A percentile compares a stretch with the other conserved stretches of the same genome.
Conservation (phyloP, 1,140 invertebrate species). For the Chlorops oryzae region DNA sequence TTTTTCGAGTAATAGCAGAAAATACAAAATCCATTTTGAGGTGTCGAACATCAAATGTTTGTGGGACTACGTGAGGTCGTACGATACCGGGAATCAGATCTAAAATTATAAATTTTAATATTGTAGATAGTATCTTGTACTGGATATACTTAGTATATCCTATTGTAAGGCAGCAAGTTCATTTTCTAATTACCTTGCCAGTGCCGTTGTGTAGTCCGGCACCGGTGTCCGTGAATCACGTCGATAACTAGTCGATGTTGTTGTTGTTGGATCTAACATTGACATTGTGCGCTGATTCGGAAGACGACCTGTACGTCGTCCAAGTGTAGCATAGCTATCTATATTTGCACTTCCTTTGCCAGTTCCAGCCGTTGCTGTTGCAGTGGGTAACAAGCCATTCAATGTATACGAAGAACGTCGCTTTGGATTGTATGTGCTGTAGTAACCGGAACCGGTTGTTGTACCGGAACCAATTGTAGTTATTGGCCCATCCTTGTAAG, state of each 20-base stretch:
- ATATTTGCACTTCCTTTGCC: slow-evolving; percentile 8
- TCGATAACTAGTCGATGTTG: slow-evolving; percentile 22
- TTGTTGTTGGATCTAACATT: slow-evolving; percentile 31
- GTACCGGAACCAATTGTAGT: slow-evolving; percentile 7
- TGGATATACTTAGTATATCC: not conserved
- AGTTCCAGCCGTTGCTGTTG: slow-evolving; percentile 15
- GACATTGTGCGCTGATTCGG: slow-evolving; percentile 46
- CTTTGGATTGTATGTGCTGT: slow-evolving; percentile 44
- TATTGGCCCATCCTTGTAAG: slow-evolving; percentile 29
- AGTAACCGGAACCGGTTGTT: slow-evolving; percentile 20
- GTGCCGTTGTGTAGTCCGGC: slow-evolving; percentile 36
- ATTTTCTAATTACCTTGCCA: slow-evolving; percentile 30
- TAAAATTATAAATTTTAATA: too few relatives aligned
- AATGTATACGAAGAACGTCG: slow-evolving; percentile 40
- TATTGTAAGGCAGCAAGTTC: not conserved
- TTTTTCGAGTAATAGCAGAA: slow-evolving; percentile 44
- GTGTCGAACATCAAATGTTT: slow-evolving; percentile 48
- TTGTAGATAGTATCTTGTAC: not conserved
- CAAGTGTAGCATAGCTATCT: slow-evolving; percentile 44
- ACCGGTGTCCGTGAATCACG: slow-evolving; percentile 32
- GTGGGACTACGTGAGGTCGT: slow-evolving; percentile 43
- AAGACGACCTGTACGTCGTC: slow-evolving; percentile 31
- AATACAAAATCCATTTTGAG: slow-evolving; percentile 47
- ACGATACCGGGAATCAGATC: slow-evolving; percentile 38
- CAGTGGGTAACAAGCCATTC: slow-evolving; percentile 29